Percentiles rank a stretch among this genome's conserved stretches.
Evolutionary conservation across 2,888 invertebrate species (phyloP).

Genomic region (Macrophya annulata): DNA sequence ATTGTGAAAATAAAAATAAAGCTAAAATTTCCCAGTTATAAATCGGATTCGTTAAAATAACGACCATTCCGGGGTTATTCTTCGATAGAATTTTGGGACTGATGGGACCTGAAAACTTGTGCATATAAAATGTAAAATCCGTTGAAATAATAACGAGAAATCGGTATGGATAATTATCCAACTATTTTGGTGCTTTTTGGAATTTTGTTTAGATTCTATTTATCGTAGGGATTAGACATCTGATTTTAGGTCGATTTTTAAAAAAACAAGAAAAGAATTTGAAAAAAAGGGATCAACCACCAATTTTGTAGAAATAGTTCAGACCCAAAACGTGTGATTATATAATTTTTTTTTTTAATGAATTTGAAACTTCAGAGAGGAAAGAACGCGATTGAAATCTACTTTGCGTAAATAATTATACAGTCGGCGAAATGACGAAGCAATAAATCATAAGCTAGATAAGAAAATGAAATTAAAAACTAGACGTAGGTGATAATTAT

Average conservation of each 20-base stretch:
- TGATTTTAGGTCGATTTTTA: not conserved
- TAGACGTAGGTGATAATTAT: not conserved
- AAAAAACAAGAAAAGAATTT: not conserved
- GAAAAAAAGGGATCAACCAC: not conserved
- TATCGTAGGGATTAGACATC: not conserved
- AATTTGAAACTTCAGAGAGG: not conserved
- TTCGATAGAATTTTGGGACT: not conserved
- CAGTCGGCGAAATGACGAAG: not conserved
- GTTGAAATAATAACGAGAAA: not conserved
- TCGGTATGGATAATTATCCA: not conserved
- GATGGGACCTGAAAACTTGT: not conserved
- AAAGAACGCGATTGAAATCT: conserved; percentile 2
- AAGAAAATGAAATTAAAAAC: not conserved
- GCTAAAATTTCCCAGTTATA: not conserved
- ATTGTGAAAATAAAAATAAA: not conserved
- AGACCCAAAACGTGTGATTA: conserved; percentile 4
- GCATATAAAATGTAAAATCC: not conserved
- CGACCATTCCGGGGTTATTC: not conserved
- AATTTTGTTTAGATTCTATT: not conserved
- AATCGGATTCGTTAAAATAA: not conserved
- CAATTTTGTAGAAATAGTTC: not conserved
- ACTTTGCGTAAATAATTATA: conserved; percentile 5
- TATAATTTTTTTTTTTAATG: not conserved
- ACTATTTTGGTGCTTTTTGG: not conserved
- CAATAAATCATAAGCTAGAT: not conserved